phyloP scores from a whole-genome alignment of 2,888 invertebrate genomes.

The Xylota segnis region DNA sequence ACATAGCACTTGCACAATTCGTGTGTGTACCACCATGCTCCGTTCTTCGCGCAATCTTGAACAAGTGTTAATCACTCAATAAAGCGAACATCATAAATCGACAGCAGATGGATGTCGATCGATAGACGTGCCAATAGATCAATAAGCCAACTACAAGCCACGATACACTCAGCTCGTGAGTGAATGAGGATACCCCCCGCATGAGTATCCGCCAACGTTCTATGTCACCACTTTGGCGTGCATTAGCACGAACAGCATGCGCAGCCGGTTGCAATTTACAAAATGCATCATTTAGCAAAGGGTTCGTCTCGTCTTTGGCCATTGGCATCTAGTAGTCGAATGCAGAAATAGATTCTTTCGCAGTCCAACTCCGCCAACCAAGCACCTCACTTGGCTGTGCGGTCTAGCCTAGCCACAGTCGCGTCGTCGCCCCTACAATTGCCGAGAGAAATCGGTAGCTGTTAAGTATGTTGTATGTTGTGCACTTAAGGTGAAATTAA shows the following conservation, averaged over 20 bases:
- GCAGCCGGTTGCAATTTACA: conserved; percentile 44
- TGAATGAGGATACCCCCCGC: neutral
- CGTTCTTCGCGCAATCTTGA: conserved; percentile 34
- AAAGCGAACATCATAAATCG: conserved; percentile 56
- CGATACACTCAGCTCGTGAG: conserved; percentile 15
- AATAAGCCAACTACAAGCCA: conserved; percentile 43
- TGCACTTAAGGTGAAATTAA: conserved; percentile 62
- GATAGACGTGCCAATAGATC: conserved; percentile 58
- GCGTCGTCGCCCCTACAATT: neutral
- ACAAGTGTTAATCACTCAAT: conserved; percentile 67
- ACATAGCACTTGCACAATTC: conserved; percentile 33
- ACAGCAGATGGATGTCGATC: conserved; percentile 63
- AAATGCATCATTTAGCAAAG: conserved; percentile 46
- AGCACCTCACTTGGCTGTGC: neutral
- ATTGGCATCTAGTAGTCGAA: conserved; percentile 54
- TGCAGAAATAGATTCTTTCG: conserved; percentile 54
- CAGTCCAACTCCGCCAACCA: conserved; percentile 1
- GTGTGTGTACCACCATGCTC: conserved; percentile 20
- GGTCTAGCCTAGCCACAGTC: neutral
- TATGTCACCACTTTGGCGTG: conserved; percentile 33
- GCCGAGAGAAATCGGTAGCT: conserved; percentile 54
- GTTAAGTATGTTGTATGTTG: conserved; percentile 59
- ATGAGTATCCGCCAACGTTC: neutral
- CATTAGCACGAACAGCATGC: conserved; percentile 63
- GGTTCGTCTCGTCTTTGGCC: conserved; percentile 33